A percentile compares a stretch with the other conserved stretches of the same genome.
Conservation (phyloP, 2,888 invertebrate species). For the Spialia ferax region DNA sequence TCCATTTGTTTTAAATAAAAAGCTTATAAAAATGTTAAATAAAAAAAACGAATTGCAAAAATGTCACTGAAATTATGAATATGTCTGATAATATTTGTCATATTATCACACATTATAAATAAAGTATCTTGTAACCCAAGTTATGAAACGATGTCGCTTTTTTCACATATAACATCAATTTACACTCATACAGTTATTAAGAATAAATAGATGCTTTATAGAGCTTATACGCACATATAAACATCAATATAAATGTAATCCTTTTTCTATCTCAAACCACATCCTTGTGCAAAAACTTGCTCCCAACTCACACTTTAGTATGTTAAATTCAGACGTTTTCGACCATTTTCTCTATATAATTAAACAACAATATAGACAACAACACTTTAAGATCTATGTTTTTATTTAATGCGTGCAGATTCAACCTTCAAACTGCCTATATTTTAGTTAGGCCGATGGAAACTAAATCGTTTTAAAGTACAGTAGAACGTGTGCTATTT, state of each 20-base stretch:
- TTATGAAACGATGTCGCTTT: background rate
- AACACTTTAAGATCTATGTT: background rate
- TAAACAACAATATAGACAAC: background rate
- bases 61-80: background rate
- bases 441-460: background rate
- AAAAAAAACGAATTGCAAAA: background rate
- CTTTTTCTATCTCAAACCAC: background rate
- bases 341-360: background rate
- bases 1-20: too few species aligned
- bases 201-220: background rate
- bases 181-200: background rate
- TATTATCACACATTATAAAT: conserved; percentile 1
- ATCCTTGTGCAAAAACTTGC: conserved; percentile 2
- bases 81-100: background rate
- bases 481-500: background rate
- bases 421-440: background rate
- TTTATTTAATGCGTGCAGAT: background rate
- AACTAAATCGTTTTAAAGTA: background rate
- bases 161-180: conserved; percentile 1
- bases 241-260: background rate
- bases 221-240: background rate
- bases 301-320: background rate
- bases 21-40: background rate
- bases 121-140: background rate
- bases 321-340: background rate